These are phyloP conservation scores for Oreochromis aureus DNA, from an alignment of 2,113 vertebrate species.

Conservation along the genomic window DNA sequence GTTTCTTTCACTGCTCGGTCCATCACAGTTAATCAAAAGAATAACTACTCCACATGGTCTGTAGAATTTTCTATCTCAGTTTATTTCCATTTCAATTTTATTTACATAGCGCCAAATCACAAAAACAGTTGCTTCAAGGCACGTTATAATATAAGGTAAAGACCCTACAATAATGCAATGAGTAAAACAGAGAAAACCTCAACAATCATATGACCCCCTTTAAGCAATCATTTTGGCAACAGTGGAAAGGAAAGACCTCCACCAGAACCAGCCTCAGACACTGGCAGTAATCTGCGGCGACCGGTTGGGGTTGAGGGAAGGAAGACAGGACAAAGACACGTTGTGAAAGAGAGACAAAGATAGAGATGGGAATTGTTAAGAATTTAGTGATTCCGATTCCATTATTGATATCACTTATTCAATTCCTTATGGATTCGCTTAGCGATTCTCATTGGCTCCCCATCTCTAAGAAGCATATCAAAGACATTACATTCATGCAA, in stretches of 20 bases:
- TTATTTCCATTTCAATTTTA: too few species aligned
- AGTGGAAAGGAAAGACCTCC: neutral
- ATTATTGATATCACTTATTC: neutral
- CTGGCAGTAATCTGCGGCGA: neutral
- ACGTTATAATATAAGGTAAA: too few species aligned
- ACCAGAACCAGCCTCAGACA: neutral
- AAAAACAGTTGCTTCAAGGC: too few species aligned
- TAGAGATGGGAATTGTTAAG: neutral
- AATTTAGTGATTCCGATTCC: neutral
- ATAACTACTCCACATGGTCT: too few species aligned
- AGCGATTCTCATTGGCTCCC: neutral
- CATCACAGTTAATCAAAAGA: too few species aligned
- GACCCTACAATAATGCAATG: too few species aligned
- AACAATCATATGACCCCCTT: neutral
- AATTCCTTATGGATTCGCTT: neutral
- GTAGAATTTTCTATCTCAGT: too few species aligned
- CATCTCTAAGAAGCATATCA: neutral
- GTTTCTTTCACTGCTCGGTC: too few species aligned
- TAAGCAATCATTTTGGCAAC: neutral
- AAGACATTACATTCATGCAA: neutral
- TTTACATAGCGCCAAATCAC: too few species aligned
- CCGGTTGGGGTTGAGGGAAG: neutral
- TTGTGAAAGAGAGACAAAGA: neutral
- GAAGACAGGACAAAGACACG: neutral
- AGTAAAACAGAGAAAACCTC: too few species aligned